phyloP scores from a whole-genome alignment of 1,140 invertebrate species.

The Drosophila persimilis region DNA sequence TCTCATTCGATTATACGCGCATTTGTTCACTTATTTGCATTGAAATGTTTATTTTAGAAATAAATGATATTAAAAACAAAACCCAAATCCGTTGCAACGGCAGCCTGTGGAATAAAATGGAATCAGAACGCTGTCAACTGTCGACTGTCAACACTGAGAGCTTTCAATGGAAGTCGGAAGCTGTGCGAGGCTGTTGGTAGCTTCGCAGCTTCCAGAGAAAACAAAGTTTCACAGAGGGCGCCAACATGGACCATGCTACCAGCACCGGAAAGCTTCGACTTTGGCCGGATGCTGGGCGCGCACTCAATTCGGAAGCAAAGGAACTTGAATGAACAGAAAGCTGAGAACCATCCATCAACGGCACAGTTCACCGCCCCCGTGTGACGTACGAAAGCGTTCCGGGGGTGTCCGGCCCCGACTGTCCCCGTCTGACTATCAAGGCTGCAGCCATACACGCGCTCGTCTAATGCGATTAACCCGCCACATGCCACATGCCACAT shows the following conservation, averaged over 20 bases:
- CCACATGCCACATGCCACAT: conserved; percentile 17
- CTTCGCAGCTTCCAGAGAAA: conserved; percentile 26
- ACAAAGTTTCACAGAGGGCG: conserved; percentile 5
- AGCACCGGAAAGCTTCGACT: conserved; percentile 19
- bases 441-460: conserved; percentile 11
- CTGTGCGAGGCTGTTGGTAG: conserved; percentile 22
- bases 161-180: conserved; percentile 37
- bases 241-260: conserved; percentile 2
- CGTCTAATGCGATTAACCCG: conserved; percentile 15
- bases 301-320: conserved; percentile 7
- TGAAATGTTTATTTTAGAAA: too few relatives aligned
- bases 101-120: conserved; percentile 15
- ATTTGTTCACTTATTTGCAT: too few relatives aligned
- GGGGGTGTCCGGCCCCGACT: not conserved
- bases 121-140: conserved; percentile 31
- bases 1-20: too few relatives aligned
- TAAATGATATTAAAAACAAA: too few relatives aligned
- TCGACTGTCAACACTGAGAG: conserved; percentile 13
- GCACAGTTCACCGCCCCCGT: conserved; percentile 11
- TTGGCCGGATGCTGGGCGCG: conserved; percentile 45
- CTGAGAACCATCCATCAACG: conserved; percentile 3
- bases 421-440: conserved; percentile 30
- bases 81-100: too few relatives aligned
- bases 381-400: conserved; percentile 18
- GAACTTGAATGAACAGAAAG: conserved; percentile 5